phyloP scores from a whole-genome alignment of 2,797 vertebrate species.

The Hydrolagus colliei region DNA sequence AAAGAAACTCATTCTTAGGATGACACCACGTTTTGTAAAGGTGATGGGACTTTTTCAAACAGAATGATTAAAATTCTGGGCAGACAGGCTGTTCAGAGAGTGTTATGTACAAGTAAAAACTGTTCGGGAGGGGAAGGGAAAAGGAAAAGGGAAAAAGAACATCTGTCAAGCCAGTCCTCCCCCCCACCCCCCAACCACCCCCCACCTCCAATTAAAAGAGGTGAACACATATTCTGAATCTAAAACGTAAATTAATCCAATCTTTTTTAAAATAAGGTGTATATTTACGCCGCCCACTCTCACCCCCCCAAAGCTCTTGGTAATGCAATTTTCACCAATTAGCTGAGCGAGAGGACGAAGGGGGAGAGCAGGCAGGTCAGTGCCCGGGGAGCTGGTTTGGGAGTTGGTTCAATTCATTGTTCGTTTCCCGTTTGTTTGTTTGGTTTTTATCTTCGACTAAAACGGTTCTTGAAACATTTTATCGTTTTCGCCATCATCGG shows the following conservation, averaged over 20 bases:
- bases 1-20: background rate
- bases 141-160: background rate
- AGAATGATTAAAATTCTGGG: constrained; percentile 26
- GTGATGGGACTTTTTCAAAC: constrained; percentile 6
- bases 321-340: constrained; percentile 23
- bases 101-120: constrained; percentile 27
- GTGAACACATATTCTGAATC: background rate
- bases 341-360: background rate
- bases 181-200: too few relatives aligned
- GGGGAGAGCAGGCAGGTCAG: constrained; percentile 12
- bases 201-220: constrained; percentile 7
- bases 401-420: background rate
- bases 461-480: constrained; percentile 97
- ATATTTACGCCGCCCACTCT: background rate
- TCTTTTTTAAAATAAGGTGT: constrained; percentile 29
- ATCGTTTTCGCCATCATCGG: constrained; percentile 99
- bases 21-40: constrained; percentile 14
- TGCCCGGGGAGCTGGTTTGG: background rate
- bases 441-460: constrained; percentile 80
- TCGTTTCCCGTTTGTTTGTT: background rate
- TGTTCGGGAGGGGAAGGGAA: background rate
- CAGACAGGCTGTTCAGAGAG: constrained; percentile 1
- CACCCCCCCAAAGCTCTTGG: constrained; percentile 19
- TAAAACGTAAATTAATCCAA: constrained; percentile 29
- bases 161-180: background rate